phyloP scores from a whole-genome alignment of 92 coral and sea anemone species.

The Heteractis magnifica region DNA sequence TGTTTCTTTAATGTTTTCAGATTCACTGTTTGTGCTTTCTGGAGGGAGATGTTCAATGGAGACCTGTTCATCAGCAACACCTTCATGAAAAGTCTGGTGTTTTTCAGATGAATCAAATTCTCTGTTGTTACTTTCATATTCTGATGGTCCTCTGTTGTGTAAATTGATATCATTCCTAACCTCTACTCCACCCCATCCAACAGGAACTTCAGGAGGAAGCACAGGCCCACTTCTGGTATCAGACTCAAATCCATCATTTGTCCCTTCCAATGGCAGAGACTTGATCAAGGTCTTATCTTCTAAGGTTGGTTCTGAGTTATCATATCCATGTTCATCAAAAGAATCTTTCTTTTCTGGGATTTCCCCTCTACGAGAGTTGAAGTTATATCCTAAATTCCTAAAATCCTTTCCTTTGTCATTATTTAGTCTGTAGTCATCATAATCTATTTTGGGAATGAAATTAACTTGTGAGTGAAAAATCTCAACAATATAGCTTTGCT shows the following conservation, averaged over 20 bases:
- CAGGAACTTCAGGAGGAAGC: conserved; percentile 34
- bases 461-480: not conserved
- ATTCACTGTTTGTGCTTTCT: not conserved
- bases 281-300: conserved; percentile 62
- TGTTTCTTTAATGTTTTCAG: not conserved
- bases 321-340: conserved; percentile 15
- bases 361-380: conserved; percentile 22
- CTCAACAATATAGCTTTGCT: not conserved
- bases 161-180: conserved; percentile 28
- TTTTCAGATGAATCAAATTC: conserved; percentile 18
- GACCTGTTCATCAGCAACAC: conserved; percentile 18
- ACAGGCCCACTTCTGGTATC: conserved; percentile 2
- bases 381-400: not conserved
- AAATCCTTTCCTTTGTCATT: not conserved
- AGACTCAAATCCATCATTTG: not conserved
- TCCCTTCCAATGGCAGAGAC: conserved; percentile 44
- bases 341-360: conserved; percentile 17
- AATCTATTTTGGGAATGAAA: conserved; percentile 1
- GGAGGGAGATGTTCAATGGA: conserved; percentile 22
- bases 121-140: conserved; percentile 10
- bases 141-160: conserved; percentile 17
- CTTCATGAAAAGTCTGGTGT: conserved; percentile 26
- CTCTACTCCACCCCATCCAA: conserved; percentile 50
- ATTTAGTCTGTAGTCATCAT: conserved; percentile 14
- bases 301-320: conserved; percentile 49